These are phyloP conservation scores for Belonocnema kinseyi DNA, from an alignment of 1,140 invertebrate genomes.

Conservation along the genomic window DNA sequence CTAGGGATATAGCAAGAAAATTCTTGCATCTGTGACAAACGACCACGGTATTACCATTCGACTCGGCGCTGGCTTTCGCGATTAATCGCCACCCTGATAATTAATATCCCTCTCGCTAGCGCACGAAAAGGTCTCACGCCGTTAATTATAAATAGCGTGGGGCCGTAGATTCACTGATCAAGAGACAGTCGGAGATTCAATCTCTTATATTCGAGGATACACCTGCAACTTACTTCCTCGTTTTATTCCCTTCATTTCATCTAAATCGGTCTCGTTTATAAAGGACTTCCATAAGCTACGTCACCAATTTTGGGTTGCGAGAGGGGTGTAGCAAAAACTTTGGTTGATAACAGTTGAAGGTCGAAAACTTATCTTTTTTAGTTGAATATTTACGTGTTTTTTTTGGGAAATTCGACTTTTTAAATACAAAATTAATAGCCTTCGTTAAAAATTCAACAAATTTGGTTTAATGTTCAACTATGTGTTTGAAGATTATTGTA, in stretches of 20 bases:
- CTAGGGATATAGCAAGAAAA: not conserved
- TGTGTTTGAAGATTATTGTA: too few species aligned
- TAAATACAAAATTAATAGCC: too few species aligned
- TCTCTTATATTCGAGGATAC: not conserved
- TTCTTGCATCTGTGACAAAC: constrained; percentile 25
- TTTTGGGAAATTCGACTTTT: too few species aligned
- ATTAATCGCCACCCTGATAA: constrained; percentile 40
- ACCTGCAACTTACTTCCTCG: not conserved
- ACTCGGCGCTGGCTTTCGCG: constrained; percentile 15
- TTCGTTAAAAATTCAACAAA: too few species aligned
- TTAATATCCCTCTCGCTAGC: constrained; percentile 39
- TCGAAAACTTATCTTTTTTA: too few species aligned
- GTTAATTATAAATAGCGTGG: constrained; percentile 29
- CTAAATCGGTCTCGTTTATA: too few species aligned
- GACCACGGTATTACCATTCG: constrained; percentile 29
- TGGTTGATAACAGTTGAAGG: too few species aligned
- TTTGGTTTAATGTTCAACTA: too few species aligned
- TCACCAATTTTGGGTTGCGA: too few species aligned
- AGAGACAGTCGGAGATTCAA: not conserved
- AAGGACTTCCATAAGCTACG: too few species aligned
- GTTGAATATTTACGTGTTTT: too few species aligned
- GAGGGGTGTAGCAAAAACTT: too few species aligned
- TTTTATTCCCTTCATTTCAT: not conserved
- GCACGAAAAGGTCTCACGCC: not conserved
- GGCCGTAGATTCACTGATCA: not conserved